These are phyloP conservation scores for Urocynchramus pylzowi DNA, from an alignment of 2,113 vertebrate species.

Conservation along the genomic window DNA sequence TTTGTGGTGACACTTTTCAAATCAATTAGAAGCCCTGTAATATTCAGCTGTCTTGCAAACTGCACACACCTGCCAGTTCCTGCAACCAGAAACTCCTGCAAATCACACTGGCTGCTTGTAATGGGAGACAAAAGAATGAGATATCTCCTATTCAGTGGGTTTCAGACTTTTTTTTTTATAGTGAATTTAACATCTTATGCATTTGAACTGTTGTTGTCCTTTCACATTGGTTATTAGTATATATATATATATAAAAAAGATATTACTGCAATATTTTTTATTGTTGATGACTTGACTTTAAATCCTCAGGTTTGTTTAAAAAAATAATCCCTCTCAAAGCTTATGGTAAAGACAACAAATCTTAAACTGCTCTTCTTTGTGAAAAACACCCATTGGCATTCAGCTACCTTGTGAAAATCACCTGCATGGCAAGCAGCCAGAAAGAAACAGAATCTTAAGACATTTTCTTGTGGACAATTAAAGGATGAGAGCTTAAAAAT, in stretches of 20 bases:
- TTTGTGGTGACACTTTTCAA: background rate
- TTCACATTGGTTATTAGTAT: background rate
- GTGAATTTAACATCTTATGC: background rate
- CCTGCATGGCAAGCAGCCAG: accelerated
- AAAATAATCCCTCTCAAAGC: background rate
- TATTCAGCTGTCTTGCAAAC: background rate
- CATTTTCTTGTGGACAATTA: background rate
- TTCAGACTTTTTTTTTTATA: background rate
- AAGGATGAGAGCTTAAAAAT: background rate
- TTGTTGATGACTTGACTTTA: background rate
- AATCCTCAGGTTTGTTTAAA: background rate
- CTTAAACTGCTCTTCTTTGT: background rate
- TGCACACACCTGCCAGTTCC: background rate
- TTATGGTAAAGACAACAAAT: background rate
- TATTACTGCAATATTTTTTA: background rate
- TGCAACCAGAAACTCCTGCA: background rate
- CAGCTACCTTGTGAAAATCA: background rate
- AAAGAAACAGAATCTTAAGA: background rate
- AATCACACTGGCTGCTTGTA: background rate
- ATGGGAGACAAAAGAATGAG: background rate
- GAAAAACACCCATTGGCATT: background rate
- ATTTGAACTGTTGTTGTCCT: background rate
- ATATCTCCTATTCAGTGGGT: background rate
- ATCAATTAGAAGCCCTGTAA: background rate
- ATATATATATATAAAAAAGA: too few species aligned